These are phyloP conservation scores for Calidris pugnax DNA, from an alignment of 2,113 vertebrate genomes.

Conservation along the genomic window DNA sequence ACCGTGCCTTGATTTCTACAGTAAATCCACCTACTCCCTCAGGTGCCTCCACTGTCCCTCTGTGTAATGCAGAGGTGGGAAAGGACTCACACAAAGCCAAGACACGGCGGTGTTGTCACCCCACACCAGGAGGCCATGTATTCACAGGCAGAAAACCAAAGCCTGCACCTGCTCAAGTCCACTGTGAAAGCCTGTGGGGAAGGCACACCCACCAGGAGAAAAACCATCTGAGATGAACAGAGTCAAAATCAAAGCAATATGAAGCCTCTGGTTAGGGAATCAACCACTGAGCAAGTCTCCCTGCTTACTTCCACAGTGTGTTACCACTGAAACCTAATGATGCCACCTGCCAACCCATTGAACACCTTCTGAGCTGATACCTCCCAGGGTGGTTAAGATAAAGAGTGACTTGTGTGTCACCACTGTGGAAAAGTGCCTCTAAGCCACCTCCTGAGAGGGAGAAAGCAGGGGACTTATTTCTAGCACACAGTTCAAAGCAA, in stretches of 20 bases:
- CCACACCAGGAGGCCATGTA: background rate
- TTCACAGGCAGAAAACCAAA: background rate
- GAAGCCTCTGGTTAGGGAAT: background rate
- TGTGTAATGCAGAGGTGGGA: background rate
- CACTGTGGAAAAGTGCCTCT: background rate
- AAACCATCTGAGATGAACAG: background rate
- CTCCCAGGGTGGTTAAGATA: rapidly evolving
- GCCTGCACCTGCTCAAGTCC: background rate
- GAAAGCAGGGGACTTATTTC: background rate
- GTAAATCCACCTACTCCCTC: background rate
- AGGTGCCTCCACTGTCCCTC: background rate
- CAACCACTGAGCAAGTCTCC: background rate
- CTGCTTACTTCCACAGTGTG: background rate
- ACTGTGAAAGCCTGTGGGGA: background rate
- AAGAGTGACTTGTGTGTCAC: background rate
- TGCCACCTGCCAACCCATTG: background rate
- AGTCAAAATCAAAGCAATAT: background rate
- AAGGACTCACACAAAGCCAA: background rate
- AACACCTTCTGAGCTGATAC: background rate
- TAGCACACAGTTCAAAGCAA: background rate
- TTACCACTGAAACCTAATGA: background rate
- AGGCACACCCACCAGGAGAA: background rate
- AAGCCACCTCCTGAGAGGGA: background rate
- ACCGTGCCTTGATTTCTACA: background rate
- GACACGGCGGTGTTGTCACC: rapidly evolving